phyloP scores from a whole-genome alignment of 1,140 invertebrate species.

The Drosophila fuyamai region DNA sequence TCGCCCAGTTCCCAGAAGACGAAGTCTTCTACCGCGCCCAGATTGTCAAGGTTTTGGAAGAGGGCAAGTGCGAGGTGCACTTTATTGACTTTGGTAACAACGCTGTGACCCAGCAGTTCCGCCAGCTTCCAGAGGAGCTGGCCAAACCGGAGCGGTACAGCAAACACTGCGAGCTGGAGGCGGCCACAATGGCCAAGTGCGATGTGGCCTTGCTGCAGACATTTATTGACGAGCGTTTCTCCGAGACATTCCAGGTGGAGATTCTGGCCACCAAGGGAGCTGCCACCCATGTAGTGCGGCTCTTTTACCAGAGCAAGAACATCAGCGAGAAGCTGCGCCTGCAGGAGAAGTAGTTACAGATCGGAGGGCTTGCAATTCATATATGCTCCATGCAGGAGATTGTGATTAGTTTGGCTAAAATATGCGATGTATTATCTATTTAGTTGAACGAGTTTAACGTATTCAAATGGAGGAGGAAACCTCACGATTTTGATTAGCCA shows the following conservation, averaged over 20 bases:
- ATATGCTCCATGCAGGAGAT: conserved; percentile 31
- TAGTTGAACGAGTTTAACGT: conserved; percentile 72
- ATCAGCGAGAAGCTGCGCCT: conserved; percentile 64
- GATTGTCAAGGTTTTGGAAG: conserved; percentile 71
- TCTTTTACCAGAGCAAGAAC: conserved; percentile 80
- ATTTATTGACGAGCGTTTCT: conserved; percentile 81
- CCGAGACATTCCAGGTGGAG: conserved; percentile 83
- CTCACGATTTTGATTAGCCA: conserved; percentile 50
- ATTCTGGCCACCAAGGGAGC: conserved; percentile 64
- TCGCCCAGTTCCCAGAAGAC: conserved; percentile 88
- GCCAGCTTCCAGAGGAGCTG: conserved; percentile 88
- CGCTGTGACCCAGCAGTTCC: conserved; percentile 86
- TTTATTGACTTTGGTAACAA: conserved; percentile 92
- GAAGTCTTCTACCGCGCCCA: conserved; percentile 88
- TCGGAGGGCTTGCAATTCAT: background rate
- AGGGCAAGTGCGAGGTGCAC: conserved; percentile 86
- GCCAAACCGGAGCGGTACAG: conserved; percentile 86
- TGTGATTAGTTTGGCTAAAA: conserved; percentile 71
- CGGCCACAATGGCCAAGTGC: conserved; percentile 80
- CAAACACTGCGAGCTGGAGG: conserved; percentile 88
- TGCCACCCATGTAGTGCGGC: conserved; percentile 56
- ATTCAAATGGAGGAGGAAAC: conserved; percentile 43
- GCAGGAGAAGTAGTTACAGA: conserved; percentile 40
- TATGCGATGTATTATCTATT: conserved; percentile 67
- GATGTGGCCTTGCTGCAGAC: conserved; percentile 81